Conservation (phyloP, 2,113 vertebrate genomes). For the Nesoenas mayeri region DNA sequence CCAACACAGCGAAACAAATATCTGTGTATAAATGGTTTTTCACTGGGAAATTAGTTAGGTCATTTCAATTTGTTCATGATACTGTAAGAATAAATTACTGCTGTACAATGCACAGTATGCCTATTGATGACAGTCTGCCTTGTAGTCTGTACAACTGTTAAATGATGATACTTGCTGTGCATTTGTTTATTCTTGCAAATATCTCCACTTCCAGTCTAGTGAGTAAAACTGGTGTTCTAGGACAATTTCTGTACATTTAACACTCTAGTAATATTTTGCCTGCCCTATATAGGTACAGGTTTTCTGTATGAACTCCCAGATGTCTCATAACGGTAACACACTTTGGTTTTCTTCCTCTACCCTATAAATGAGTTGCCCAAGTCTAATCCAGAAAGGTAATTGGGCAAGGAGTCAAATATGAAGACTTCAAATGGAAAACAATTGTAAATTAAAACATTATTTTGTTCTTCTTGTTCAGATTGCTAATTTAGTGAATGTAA, state of each 20-base stretch:
- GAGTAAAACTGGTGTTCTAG: background rate
- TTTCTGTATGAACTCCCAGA: background rate
- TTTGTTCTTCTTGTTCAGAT: background rate
- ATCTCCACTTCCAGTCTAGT: background rate
- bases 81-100: background rate
- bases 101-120: background rate
- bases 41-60: background rate
- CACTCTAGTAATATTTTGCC: background rate
- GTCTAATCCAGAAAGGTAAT: background rate
- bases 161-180: background rate
- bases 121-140: background rate
- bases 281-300: background rate
- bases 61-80: background rate
- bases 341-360: background rate
- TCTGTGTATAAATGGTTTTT: background rate
- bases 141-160: background rate
- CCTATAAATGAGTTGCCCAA: background rate
- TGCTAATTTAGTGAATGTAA: background rate
- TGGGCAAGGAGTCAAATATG: background rate
- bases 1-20: background rate
- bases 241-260: background rate
- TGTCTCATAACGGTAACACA: background rate
- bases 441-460: background rate
- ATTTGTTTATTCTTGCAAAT: background rate
- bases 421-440: background rate